Conservation (phyloP, 1,140 invertebrate species). For the Drosophila mojavensis region DNA sequence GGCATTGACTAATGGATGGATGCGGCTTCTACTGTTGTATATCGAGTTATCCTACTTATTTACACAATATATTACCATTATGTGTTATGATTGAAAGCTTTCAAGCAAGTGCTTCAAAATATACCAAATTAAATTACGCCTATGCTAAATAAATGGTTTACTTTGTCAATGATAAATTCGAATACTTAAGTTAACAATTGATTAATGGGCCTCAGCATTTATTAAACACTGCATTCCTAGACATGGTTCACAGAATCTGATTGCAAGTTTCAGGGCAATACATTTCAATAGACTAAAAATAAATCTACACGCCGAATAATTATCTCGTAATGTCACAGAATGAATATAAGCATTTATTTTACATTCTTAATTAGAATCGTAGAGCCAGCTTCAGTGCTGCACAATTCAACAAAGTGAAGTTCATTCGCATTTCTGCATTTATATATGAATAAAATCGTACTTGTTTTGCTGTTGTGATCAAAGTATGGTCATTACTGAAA, state of each 20-base stretch:
- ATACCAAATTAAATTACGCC: slow-evolving; percentile 36
- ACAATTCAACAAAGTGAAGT: slow-evolving; percentile 25
- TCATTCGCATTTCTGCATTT: slow-evolving; percentile 21
- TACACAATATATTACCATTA: slow-evolving; percentile 35
- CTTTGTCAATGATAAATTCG: not conserved
- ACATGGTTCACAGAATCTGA: not conserved
- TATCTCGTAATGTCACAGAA: slow-evolving; percentile 7
- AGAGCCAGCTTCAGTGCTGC: not conserved
- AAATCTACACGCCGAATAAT: slow-evolving; percentile 23
- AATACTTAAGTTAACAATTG: not conserved
- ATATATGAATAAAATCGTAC: slow-evolving; percentile 65
- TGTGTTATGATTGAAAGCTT: slow-evolving; percentile 36
- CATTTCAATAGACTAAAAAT: slow-evolving; percentile 23
- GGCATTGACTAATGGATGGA: slow-evolving; percentile 80
- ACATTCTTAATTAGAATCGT: not conserved
- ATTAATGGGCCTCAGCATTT: slow-evolving; percentile 1
- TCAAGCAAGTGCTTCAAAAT: slow-evolving; percentile 49
- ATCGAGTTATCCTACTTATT: slow-evolving; percentile 31
- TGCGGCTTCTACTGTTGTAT: slow-evolving; percentile 42
- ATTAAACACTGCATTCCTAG: not conserved
- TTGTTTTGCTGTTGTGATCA: slow-evolving; percentile 44
- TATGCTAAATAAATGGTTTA: slow-evolving; percentile 34
- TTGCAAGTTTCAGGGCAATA: not conserved
- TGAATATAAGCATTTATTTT: not conserved
- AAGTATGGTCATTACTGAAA: slow-evolving; percentile 37